Base-by-base conservation (phyloP, 2,888 invertebrate species). In the Drosophila meridiana region DNA sequence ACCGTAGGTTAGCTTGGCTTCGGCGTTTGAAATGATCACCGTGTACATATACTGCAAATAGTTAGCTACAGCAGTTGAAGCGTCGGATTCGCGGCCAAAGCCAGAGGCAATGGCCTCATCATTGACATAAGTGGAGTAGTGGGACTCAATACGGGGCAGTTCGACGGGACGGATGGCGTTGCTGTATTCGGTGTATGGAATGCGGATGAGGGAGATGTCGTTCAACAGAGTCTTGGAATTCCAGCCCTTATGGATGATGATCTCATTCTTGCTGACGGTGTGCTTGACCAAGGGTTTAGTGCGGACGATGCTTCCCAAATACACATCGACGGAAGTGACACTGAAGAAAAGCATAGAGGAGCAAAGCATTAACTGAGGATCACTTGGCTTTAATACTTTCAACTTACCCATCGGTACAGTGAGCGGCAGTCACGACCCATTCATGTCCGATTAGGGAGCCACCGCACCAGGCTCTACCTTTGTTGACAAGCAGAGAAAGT, bases 371-470 rank as follows among this genome's bases (percentile, higher is more conserved):
- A 59, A 42, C 42, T 2, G 9, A 8, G 11, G 20, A 4, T 40
- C 2, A 20, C 7, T 30, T n/a, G 28, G 38, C 14, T 4, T 4
- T 13, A n/a, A 30, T 2, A 1, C 2, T 7, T 30, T 0, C 0
- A 47, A 45, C 81, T 79, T 78, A 89, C 89, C 80, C 79, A 57
- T 87, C 82, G 2, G 84, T 83, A 69, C 92, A 92, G 73, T 92
- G 92, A 73, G 92, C 92, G 50, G 92, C 92, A 36, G 92, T 92
- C 69, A 92, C 53, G 11, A 92, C 76, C 87, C 90, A 92, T 56
- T 78, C 69, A n/a, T 69, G 32, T 6, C 75, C 73, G 62, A 92
- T 84, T 60, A 92, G 66, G 40, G 91, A 90, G 50, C 91, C 92
- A 65, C 92, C 92, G 73, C 92, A 92, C 86, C 86, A 90, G 36